Evolutionary conservation across 2,888 invertebrate species (phyloP), one percentile per base, ranked within the genome.

Genomic region (Himalopsyche kuldschensis): DNA sequence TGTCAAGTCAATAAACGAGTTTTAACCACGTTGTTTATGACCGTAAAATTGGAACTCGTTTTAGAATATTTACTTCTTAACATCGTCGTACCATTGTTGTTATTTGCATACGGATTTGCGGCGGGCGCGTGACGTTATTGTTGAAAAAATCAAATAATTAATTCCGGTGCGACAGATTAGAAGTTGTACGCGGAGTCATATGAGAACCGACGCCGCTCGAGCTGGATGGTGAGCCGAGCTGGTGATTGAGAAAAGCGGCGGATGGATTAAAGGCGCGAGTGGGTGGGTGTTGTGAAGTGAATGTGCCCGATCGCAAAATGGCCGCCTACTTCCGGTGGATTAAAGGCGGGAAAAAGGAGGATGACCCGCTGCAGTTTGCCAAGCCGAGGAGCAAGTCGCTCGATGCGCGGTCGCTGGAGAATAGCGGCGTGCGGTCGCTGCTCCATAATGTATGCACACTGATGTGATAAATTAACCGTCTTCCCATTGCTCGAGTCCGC

Each of bases 361-460:
- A 90, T 87, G 89, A 91, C 85, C 92, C 91, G 87, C 92, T 90
- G 88, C 91, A 92, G 76, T 90, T 87, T 81, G 90, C 91, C 86
- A 95, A 95, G 87, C 95, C 94, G 11, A 92, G 95, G 81, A 95
- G 95, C 89, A 92, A 95, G 85, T 96, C 95, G 0, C 89, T 96
- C 89, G 96, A 96, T 89, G 93, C 95, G 35, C 93, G 94, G 86
- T 93, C 94, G 10, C 90, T 95, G 88, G 95, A 95, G 88, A 90
- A 93, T 82, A 94, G 95, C 84, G 95, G 95, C 47, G 92, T 95
- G 85, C 91, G 92, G 81, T 89, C 93, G 69, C 91, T 94, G 81
- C 90, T 94, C 15, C 93, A 94, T 87, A 90, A 92, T 88, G 91
- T 92, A 90, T 63, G 35, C 15, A 79, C 15, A 79, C 32, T 31